Percentiles rank a stretch among this genome's conserved stretches.
phyloP scores from a whole-genome alignment of 2,888 invertebrate species.

The Bembecia ichneumoniformis region DNA sequence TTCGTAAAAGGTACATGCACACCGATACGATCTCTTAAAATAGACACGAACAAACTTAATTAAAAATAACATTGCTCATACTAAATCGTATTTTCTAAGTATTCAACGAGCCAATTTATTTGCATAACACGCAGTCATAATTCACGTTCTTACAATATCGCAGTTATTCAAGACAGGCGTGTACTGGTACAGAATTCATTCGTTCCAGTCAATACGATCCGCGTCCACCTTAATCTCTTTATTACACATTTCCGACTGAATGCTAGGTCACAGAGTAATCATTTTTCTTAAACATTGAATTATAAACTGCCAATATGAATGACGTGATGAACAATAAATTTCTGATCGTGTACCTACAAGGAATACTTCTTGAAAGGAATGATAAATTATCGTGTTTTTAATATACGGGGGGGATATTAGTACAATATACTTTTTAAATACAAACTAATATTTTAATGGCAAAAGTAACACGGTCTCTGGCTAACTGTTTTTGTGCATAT shows the following conservation, averaged over 20 bases:
- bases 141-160: neutral
- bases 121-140: neutral
- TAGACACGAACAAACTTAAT: too few species aligned
- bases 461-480: too few species aligned
- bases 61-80: too few species aligned
- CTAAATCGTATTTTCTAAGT: too few species aligned
- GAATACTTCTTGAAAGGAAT: conserved; percentile 15
- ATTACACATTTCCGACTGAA: neutral
- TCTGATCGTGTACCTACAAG: conserved; percentile 16
- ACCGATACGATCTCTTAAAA: neutral
- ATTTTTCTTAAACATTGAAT: conserved; percentile 1
- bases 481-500: too few species aligned
- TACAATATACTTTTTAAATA: too few species aligned
- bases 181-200: neutral
- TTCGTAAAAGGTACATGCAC: neutral
- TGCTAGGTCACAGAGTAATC: neutral
- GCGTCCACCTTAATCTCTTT: conserved; percentile 1
- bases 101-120: too few species aligned
- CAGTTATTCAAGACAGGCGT: neutral
- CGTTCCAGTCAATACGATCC: neutral
- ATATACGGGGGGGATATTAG: conserved; percentile 7
- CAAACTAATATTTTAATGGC: too few species aligned
- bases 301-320: conserved; percentile 13
- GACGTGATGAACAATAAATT: conserved; percentile 24
- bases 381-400: conserved; percentile 18